A percentile compares a stretch with the other conserved stretches of the same genome.
Conservation (phyloP, 2,113 vertebrate species). For the Nibea albiflora region DNA sequence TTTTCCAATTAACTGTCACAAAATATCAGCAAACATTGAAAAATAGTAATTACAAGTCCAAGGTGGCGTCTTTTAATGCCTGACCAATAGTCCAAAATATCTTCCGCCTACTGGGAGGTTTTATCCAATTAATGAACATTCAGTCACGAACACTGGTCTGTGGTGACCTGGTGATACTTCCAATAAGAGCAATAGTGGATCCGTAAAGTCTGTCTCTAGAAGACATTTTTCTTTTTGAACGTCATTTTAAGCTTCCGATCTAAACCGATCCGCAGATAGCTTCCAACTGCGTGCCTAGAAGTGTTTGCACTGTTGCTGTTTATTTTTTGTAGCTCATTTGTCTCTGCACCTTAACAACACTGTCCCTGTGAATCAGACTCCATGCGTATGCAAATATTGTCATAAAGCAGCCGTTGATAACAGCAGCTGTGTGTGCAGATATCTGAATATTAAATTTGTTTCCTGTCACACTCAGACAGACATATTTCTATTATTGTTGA, state of each 20-base stretch:
- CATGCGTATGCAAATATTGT: neutral
- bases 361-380: neutral
- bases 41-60: neutral
- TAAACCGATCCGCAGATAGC: too few relatives aligned
- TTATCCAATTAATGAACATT: too few relatives aligned
- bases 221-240: too few relatives aligned
- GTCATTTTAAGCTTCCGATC: too few relatives aligned
- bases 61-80: neutral
- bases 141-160: too few relatives aligned
- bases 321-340: neutral
- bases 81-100: neutral
- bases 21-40: neutral
- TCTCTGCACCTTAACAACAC: neutral
- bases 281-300: too few relatives aligned
- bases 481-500: neutral
- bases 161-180: too few relatives aligned
- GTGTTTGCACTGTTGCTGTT: neutral
- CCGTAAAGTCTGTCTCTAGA: too few relatives aligned
- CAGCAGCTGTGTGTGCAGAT: neutral
- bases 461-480: too few relatives aligned
- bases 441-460: slow-evolving; percentile 6
- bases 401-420: neutral
- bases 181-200: too few relatives aligned
- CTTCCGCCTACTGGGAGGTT: neutral
- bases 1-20: neutral